Percentiles rank a stretch among this genome's conserved stretches.
phyloP scores from a whole-genome alignment of 1,140 invertebrate genomes.

The Bilobella aurantiaca region DNA sequence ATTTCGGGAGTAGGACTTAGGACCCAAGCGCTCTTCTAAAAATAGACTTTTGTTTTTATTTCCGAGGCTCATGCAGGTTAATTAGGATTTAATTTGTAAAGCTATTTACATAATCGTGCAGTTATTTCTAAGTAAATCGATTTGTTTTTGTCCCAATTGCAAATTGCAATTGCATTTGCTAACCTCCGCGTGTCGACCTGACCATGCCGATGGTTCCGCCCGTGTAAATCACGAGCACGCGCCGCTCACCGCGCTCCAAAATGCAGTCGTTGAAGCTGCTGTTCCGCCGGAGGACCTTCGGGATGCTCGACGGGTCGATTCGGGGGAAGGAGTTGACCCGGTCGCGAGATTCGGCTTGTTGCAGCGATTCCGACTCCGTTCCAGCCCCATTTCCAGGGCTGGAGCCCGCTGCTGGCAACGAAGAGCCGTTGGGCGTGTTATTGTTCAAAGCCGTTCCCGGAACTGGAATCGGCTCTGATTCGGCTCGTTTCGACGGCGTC shows the following conservation, averaged over 20 bases:
- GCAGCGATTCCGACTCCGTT: background rate
- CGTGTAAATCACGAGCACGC: constrained; percentile 69
- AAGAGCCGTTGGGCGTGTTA: background rate
- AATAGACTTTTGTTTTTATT: too few relatives aligned
- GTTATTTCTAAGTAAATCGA: too few relatives aligned
- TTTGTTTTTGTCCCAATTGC: too few relatives aligned
- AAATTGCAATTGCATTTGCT: constrained; percentile 35
- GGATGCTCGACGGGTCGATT: constrained; percentile 18
- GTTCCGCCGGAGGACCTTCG: constrained; percentile 19
- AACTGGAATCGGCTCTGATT: background rate
- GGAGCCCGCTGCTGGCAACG: too few relatives aligned
- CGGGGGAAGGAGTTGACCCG: background rate
- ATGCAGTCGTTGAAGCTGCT: constrained; percentile 15
- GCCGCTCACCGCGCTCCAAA: constrained; percentile 41
- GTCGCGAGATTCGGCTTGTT: background rate
- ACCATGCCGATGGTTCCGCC: constrained; percentile 85
- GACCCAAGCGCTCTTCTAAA: too few relatives aligned
- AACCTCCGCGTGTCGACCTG: constrained; percentile 58
- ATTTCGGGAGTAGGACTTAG: too few relatives aligned
- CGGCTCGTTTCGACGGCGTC: background rate
- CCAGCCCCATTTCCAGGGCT: background rate
- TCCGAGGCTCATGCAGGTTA: too few relatives aligned
- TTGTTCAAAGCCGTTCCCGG: background rate
- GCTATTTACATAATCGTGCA: too few relatives aligned
- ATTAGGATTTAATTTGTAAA: too few relatives aligned